Evolutionary conservation across 2,113 vertebrate genomes (phyloP).

Genomic region (Agelaius tricolor): DNA sequence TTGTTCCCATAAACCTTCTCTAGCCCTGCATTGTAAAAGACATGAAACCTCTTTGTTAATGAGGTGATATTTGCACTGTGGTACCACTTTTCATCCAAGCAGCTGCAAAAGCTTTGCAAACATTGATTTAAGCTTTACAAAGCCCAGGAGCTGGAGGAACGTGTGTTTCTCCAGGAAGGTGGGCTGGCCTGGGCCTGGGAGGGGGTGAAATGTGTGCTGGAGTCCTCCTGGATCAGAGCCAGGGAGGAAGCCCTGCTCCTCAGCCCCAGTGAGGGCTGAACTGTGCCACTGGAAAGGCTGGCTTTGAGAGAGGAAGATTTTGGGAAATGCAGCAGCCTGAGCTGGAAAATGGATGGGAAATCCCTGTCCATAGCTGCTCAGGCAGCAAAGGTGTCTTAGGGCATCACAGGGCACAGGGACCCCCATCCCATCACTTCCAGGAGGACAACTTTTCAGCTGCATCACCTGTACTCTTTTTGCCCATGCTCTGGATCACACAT

Average conservation of each 20-base stretch:
- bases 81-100: not conserved
- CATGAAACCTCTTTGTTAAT: slow-evolving; percentile 36
- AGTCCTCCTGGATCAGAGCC: not conserved
- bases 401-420: not conserved
- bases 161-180: not conserved
- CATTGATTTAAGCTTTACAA: slow-evolving; percentile 34
- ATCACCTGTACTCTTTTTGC: not conserved
- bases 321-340: not conserved
- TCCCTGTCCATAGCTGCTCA: not conserved
- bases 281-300: not conserved
- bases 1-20: not conserved
- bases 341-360: not conserved
- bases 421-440: not conserved
- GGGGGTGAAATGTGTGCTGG: fast-evolving
- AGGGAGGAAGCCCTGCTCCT: not conserved
- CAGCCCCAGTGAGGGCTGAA: not conserved
- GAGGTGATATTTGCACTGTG: not conserved
- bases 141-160: not conserved
- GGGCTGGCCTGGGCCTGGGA: not conserved
- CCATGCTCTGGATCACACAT: not conserved
- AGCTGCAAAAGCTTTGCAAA: slow-evolving; percentile 25
- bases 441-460: not conserved
- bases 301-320: not conserved
- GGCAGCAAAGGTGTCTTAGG: not conserved
- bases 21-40: not conserved